Percentiles rank a stretch among this genome's conserved stretches.
Evolutionary conservation across 1,140 invertebrate species (phyloP).

Genomic region (Microplitis mediator): DNA sequence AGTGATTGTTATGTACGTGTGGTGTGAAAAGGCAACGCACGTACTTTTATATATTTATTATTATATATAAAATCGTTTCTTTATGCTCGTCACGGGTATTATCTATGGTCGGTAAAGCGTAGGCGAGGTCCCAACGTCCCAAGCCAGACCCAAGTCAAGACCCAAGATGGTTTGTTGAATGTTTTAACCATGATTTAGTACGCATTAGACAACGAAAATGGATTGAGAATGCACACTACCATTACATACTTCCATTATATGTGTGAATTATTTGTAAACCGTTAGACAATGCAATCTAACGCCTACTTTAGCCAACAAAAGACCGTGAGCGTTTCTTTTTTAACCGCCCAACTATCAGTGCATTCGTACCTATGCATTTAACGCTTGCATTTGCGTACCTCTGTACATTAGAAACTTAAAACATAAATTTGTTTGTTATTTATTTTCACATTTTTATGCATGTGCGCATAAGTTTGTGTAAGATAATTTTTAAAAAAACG

Average conservation of each 20-base stretch:
- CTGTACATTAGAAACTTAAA: no score
- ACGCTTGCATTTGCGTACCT: not conserved
- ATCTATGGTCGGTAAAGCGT: constrained; percentile 19
- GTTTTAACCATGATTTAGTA: not conserved
- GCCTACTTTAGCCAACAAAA: not conserved
- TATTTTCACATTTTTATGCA: not conserved
- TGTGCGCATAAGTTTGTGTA: no score
- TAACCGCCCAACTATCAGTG: no score
- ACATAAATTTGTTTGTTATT: not conserved
- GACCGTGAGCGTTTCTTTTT: not conserved
- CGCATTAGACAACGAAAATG: constrained; percentile 2
- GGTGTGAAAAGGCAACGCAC: constrained; percentile 2
- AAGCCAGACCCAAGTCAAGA: not conserved
- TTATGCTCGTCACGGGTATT: constrained; percentile 26
- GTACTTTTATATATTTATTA: not conserved
- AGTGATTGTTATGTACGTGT: not conserved
- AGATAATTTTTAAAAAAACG: not conserved
- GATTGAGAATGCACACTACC: not conserved
- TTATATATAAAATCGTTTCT: constrained; percentile 9
- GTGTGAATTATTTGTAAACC: not conserved
- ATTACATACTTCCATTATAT: not conserved
- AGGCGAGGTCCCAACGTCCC: not conserved
- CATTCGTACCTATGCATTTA: no score
- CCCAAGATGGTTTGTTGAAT: constrained; percentile 20
- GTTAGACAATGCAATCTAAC: not conserved